Evolutionary conservation across 1,140 invertebrate species (phyloP).

Genomic region (Trichogramma pretiosum): DNA sequence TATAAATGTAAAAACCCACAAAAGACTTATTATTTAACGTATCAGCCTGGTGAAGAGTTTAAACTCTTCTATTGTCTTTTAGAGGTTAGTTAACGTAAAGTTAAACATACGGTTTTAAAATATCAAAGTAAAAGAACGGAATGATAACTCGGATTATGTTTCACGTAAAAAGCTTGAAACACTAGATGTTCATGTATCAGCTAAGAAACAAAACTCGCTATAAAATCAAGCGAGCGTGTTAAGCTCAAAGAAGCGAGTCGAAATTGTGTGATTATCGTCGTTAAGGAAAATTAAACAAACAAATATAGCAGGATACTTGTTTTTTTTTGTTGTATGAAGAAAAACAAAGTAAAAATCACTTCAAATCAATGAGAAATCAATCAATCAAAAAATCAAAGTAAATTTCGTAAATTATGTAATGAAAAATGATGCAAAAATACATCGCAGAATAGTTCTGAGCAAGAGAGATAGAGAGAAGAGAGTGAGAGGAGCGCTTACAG

Average conservation of each 20-base stretch:
- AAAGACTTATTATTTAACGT: too few species aligned
- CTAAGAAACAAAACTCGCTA: too few species aligned
- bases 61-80: too few species aligned
- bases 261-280: conserved; percentile 1
- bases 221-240: neutral
- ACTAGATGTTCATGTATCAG: too few species aligned
- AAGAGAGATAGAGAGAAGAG: conserved; percentile 34
- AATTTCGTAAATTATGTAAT: conserved; percentile 10
- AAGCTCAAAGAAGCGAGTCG: conserved; percentile 3
- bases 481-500: conserved; percentile 75
- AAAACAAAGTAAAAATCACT: conserved; percentile 16
- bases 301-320: too few species aligned
- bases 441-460: conserved; percentile 15
- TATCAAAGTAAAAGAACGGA: too few species aligned
- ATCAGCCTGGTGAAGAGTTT: too few species aligned
- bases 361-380: neutral
- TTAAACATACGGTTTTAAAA: too few species aligned
- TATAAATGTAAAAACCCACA: too few species aligned
- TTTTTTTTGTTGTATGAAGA: too few species aligned
- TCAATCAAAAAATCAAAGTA: conserved; percentile 4
- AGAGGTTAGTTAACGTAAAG: too few species aligned
- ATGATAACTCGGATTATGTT: too few species aligned
- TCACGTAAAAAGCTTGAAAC: neutral
- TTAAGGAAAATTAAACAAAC: neutral
- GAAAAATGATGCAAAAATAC: conserved; percentile 13